Percentiles rank a stretch among this genome's conserved stretches.
phyloP scores from a whole-genome alignment of 2,797 vertebrate genomes.

The Eptatretus atami region DNA sequence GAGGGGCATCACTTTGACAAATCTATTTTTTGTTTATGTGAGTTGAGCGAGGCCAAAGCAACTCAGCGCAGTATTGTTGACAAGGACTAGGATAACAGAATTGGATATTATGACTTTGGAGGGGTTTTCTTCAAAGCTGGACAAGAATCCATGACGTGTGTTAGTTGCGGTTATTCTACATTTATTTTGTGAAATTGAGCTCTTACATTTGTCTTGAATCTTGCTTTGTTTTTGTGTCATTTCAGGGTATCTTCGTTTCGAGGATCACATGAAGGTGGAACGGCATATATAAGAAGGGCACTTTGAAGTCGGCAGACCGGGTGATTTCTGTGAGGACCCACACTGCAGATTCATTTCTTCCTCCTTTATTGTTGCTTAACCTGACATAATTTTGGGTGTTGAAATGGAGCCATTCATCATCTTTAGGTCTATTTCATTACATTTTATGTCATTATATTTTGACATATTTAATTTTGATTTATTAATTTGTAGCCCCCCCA shows the following conservation, averaged over 20 bases:
- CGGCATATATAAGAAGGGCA: constrained; percentile 54
- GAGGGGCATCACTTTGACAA: too few species aligned
- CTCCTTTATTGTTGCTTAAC: background rate
- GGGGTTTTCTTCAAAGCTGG: too few species aligned
- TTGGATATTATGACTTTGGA: too few species aligned
- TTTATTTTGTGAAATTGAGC: background rate
- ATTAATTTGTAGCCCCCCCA: too few species aligned
- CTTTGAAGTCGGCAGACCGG: constrained; percentile 45
- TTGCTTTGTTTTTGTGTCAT: background rate
- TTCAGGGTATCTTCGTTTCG: constrained; percentile 70
- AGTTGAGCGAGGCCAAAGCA: too few species aligned
- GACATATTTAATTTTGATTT: too few species aligned
- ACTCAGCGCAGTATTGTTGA: too few species aligned
- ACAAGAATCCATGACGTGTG: background rate
- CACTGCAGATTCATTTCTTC: background rate
- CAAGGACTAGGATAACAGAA: too few species aligned
- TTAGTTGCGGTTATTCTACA: background rate
- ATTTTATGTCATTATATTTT: too few species aligned
- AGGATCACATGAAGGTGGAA: constrained; percentile 71
- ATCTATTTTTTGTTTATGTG: too few species aligned
- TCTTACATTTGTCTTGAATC: background rate
- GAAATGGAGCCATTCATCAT: too few species aligned
- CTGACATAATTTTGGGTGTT: background rate
- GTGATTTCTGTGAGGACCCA: constrained; percentile 49
- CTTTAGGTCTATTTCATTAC: too few species aligned